Evolutionary conservation across 1,140 invertebrate genomes (phyloP).

Genomic region (Ladona fulva): DNA sequence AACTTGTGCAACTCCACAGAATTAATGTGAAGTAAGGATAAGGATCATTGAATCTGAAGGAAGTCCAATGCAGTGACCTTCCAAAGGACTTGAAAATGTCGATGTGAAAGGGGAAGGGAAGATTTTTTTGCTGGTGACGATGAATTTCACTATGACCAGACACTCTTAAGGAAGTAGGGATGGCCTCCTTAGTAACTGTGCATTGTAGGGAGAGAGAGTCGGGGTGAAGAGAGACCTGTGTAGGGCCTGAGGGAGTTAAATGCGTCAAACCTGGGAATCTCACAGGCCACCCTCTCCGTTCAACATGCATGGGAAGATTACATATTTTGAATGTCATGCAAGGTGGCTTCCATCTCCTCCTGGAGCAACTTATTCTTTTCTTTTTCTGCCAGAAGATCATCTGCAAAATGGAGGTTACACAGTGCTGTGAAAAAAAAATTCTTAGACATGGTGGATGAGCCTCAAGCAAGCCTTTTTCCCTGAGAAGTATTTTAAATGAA

Average conservation of each 20-base stretch:
- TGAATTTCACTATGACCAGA: neutral
- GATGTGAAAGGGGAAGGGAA: neutral
- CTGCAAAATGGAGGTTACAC: constrained; percentile 51
- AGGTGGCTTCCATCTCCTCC: constrained; percentile 97
- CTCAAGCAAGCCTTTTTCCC: neutral
- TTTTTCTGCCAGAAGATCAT: constrained; percentile 89
- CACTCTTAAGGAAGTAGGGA: neutral
- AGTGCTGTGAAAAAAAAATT: neutral
- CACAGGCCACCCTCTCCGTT: constrained; percentile 14
- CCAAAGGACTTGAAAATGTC: neutral
- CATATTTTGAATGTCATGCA: constrained; percentile 99
- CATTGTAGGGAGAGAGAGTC: neutral
- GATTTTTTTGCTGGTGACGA: neutral
- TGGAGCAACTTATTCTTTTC: constrained; percentile 94
- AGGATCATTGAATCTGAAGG: neutral
- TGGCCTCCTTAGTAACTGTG: neutral
- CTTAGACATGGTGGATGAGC: neutral
- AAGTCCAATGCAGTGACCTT: neutral
- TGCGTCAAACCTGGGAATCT: constrained; percentile 17
- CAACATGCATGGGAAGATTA: constrained; percentile 45
- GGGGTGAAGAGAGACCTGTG: neutral
- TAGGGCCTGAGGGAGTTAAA: constrained; percentile 6
- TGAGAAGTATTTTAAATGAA: too few relatives aligned
- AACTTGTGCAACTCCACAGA: neutral
- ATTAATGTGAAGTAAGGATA: neutral